Base-by-base conservation (phyloP, 2,113 vertebrate species). In the Hyperoodon ampullatus region DNA sequence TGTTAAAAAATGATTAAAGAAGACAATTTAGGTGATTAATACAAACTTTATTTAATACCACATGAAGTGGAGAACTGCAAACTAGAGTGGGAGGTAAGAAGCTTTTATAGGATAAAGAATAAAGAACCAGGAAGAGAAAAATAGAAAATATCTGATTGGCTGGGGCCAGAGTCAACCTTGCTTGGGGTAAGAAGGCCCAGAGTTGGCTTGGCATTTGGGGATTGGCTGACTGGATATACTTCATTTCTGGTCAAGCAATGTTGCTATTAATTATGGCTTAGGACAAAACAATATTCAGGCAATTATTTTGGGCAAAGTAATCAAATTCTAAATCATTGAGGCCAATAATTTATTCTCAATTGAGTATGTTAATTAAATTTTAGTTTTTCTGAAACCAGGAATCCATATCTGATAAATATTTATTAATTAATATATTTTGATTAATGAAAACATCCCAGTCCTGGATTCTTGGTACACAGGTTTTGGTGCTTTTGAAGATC, bases 361-460 rank as follows among this genome's bases (percentile, higher is more conserved):
- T 68, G 65, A 65, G 23, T 85, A 39, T 92, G 60, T 60, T 95
- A 88, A 66, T 95, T 95, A 96, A 93, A 93, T 82, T 95, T 87
- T 80, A 74, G 28, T 66, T 90, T 8, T 93, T 71, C 65, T 77
- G 55, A 92, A 97, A 89, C 30, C 8, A 84, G 3, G 80, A 86
- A 83, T 72, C 47, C 26, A 55, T 90, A 72, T 83, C 35, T 83
- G 53, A 87, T 74, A 86, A 92, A 80, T 87, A 68, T 55, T 95
- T 82, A 30, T 95, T 93, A 89, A 60, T 71, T 66, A 77, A 82
- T n/a, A 65, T 11, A 12, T 93, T 92, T 89, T 82, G 30, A 47
- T 95, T 58, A 93, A 71, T 85, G 19, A 75, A 96, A 80, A 80
- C 19, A 35, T 92, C 53, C 26, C 28, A 92, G 58, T 87, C 42